Evolutionary conservation across 2,888 invertebrate genomes (phyloP).

Genomic region (Drosophila phalerata): DNA sequence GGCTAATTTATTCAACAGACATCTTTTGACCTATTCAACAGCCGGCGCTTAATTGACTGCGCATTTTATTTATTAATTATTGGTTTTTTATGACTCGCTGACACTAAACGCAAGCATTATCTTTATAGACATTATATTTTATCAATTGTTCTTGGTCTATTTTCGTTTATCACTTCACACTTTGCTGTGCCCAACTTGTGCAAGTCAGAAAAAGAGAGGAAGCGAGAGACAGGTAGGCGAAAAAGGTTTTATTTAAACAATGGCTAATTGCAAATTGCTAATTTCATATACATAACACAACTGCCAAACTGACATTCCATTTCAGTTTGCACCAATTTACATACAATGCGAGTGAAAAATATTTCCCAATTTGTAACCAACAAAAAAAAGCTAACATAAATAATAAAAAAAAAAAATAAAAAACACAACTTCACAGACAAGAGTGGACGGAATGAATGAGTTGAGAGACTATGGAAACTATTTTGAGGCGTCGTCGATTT

Average conservation of each 20-base stretch:
- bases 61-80: conserved; percentile 13
- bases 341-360: conserved; percentile 64
- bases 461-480: conserved; percentile 12
- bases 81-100: conserved; percentile 6
- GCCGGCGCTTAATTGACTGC: neutral
- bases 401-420: neutral
- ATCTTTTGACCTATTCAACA: neutral
- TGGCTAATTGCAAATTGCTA: conserved; percentile 37
- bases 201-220: conserved; percentile 6
- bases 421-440: conserved; percentile 49
- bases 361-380: conserved; percentile 57
- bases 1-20: neutral
- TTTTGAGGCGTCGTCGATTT: conserved; percentile 9
- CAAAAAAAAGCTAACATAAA: conserved; percentile 11
- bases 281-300: conserved; percentile 39
- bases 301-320: conserved; percentile 34
- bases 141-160: conserved; percentile 35
- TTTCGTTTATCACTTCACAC: conserved; percentile 36
- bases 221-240: neutral
- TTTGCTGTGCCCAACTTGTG: conserved; percentile 23
- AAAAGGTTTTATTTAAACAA: conserved; percentile 40
- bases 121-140: conserved; percentile 33
- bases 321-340: conserved; percentile 48
- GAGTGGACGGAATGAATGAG: conserved; percentile 45
- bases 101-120: conserved; percentile 26